Conservation (phyloP, 2,888 invertebrate genomes). For the Saturnia pavonia region DNA sequence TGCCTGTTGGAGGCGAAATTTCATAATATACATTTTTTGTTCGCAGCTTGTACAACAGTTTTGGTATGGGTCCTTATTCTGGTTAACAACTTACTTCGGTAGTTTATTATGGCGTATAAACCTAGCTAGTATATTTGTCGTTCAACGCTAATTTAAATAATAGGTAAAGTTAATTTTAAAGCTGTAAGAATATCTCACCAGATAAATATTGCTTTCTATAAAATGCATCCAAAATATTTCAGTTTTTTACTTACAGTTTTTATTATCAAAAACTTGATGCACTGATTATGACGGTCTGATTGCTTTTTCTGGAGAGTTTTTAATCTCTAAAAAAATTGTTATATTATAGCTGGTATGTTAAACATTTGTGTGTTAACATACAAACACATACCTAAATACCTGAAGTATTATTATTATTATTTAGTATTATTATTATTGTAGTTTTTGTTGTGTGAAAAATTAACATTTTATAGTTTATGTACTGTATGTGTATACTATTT, state of each 20-base stretch:
- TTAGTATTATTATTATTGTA: too few relatives aligned
- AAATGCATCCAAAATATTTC: background rate
- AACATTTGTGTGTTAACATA: too few relatives aligned
- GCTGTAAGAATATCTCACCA: background rate
- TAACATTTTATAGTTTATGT: too few relatives aligned
- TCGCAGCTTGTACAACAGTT: conserved; percentile 39
- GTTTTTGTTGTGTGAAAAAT: too few relatives aligned
- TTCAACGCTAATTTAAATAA: background rate
- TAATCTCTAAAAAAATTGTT: too few relatives aligned
- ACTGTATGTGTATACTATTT: too few relatives aligned
- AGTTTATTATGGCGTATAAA: background rate
- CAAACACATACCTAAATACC: too few relatives aligned
- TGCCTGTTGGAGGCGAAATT: conserved; percentile 41
- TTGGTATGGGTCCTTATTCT: conserved; percentile 19
- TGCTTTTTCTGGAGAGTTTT: too few relatives aligned
- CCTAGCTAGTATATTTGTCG: background rate
- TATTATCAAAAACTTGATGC: background rate
- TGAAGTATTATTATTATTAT: too few relatives aligned
- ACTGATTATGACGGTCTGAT: background rate
- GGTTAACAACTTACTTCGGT: background rate
- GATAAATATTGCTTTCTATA: background rate
- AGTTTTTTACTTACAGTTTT: background rate
- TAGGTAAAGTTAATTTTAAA: background rate
- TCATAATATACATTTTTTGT: conserved; percentile 54
- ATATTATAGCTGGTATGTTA: too few relatives aligned